Conservation (phyloP, 2,888 invertebrate genomes). For the Auanema sp. region DNA sequence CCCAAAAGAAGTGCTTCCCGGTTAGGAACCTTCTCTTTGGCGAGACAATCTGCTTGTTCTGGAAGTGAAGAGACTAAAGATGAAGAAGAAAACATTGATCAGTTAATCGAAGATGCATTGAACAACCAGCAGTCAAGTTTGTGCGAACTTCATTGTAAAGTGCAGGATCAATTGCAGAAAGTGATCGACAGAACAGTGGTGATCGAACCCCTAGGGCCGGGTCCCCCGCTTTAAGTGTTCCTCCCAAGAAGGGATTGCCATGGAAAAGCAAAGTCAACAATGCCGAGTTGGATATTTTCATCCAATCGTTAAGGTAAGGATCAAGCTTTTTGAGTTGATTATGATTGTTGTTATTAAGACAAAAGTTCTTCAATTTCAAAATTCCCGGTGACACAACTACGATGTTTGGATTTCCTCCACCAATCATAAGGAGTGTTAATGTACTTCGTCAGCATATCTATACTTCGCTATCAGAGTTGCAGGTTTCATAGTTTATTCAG, state of each 20-base stretch:
- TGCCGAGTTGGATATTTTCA: conserved; percentile 53
- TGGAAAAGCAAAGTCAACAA: conserved; percentile 53
- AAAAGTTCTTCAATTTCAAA: conserved; percentile 92
- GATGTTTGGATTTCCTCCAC: conserved; percentile 89
- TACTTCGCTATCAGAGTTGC: conserved; percentile 54
- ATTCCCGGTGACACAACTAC: conserved; percentile 81
- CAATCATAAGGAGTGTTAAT: conserved; percentile 88
- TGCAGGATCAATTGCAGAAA: conserved; percentile 7
- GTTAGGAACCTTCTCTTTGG: conserved; percentile 25
- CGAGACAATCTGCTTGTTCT: conserved; percentile 40
- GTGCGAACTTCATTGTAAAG: conserved; percentile 3
- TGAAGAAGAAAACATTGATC: conserved; percentile 18
- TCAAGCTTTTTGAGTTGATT: conserved; percentile 2
- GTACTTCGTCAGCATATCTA: conserved; percentile 67
- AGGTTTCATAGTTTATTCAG: conserved; percentile 37
- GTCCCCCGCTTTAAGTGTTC: conserved; percentile 34
- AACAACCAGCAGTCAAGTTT: conserved; percentile 4
- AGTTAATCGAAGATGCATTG: conserved; percentile 4
- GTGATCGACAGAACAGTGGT: conserved; percentile 32
- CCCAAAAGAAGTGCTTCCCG: conserved; percentile 19
- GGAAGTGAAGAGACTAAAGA: conserved; percentile 31
- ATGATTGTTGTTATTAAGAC: too few relatives aligned
- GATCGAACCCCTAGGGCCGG: conserved; percentile 51
- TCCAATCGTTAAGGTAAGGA: conserved; percentile 48
- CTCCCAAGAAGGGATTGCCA: conserved; percentile 35